Conservation (phyloP, 2,113 vertebrate species). For the Platycercus adscitus region DNA sequence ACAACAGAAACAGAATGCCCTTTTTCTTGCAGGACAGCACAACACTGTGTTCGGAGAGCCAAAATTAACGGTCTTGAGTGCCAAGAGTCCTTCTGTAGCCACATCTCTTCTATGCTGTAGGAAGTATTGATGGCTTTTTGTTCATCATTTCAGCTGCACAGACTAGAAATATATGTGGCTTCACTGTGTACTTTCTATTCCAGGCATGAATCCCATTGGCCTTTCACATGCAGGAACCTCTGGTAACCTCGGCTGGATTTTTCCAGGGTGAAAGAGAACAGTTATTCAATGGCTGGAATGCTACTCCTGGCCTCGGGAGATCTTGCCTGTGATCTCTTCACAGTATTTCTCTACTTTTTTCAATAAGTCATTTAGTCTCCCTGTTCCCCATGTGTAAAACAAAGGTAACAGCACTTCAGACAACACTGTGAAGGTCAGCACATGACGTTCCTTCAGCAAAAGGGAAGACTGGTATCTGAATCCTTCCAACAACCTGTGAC, state of each 20-base stretch:
- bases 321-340: background rate
- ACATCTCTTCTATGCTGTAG: background rate
- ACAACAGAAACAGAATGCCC: slow-evolving; percentile 12
- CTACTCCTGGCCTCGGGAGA: background rate
- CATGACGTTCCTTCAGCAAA: background rate
- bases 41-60: slow-evolving; percentile 16
- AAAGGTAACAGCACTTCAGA: background rate
- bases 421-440: background rate
- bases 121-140: slow-evolving; percentile 35
- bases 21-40: background rate
- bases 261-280: background rate
- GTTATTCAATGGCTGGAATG: background rate
- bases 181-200: background rate
- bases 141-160: slow-evolving; percentile 28
- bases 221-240: background rate
- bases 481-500: background rate
- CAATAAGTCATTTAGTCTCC: background rate
- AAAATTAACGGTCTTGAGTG: background rate
- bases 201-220: background rate
- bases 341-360: background rate
- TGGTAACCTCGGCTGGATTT: background rate
- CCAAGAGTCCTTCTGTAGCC: slow-evolving; percentile 20
- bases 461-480: background rate
- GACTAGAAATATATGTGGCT: background rate
- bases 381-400: background rate